Evolutionary conservation across 2,888 invertebrate species (phyloP).

Genomic region (Epinotia ramella): DNA sequence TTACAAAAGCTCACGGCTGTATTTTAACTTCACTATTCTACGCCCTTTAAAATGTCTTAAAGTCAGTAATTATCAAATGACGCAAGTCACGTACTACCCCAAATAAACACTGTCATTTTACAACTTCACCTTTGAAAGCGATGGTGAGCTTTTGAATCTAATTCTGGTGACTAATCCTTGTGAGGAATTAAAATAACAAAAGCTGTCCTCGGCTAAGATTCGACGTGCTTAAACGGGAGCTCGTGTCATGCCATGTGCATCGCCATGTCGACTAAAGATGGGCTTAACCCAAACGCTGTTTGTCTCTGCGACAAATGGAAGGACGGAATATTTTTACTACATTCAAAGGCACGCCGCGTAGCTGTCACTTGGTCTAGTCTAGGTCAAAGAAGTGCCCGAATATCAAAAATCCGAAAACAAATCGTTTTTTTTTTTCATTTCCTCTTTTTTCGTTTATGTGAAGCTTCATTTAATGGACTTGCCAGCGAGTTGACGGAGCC

Average conservation of each 20-base stretch:
- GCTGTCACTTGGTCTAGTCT: too few species aligned
- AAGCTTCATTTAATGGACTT: too few species aligned
- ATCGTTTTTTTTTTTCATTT: too few species aligned
- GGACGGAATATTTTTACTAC: too few species aligned
- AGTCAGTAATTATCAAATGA: neutral
- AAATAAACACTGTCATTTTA: neutral
- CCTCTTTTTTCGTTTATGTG: too few species aligned
- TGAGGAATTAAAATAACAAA: slow-evolving; percentile 10
- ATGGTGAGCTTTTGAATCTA: slow-evolving; percentile 24
- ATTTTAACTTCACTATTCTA: neutral
- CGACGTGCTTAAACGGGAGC: neutral
- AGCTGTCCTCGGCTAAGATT: neutral
- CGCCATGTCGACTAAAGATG: neutral
- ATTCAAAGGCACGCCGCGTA: too few species aligned
- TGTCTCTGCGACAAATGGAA: too few species aligned
- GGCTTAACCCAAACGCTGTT: too few species aligned
- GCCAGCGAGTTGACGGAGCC: too few species aligned
- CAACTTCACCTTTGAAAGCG: neutral
- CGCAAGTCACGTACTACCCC: neutral
- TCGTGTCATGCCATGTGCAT: neutral
- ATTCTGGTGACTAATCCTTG: slow-evolving; percentile 4
- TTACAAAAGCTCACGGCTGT: slow-evolving; percentile 8
- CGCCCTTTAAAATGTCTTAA: neutral
- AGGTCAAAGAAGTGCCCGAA: too few species aligned
- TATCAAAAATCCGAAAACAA: too few species aligned